A percentile compares a stretch with the other conserved stretches of the same genome.
Evolutionary conservation across 2,888 invertebrate genomes (phyloP).

Genomic region (Belgica antarctica): DNA sequence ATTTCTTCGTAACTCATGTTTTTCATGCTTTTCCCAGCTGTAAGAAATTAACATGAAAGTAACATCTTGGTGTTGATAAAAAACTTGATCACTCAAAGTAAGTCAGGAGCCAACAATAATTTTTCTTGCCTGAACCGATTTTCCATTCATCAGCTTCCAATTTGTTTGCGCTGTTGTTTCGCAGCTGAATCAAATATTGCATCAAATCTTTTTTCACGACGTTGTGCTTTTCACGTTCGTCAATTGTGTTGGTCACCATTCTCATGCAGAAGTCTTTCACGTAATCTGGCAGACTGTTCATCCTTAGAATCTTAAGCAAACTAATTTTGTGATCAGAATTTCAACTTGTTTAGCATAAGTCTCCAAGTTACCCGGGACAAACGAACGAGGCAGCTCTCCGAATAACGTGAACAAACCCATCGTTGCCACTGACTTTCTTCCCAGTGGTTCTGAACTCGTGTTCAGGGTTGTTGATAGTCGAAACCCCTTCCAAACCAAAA

Average conservation of each 20-base stretch:
- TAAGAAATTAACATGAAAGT: neutral
- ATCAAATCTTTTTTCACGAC: conserved; percentile 55
- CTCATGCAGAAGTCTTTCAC: conserved; percentile 50
- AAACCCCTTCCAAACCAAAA: conserved; percentile 54
- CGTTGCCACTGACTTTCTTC: conserved; percentile 44
- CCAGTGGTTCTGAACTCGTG: conserved; percentile 52
- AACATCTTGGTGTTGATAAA: neutral
- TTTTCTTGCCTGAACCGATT: neutral
- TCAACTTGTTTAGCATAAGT: neutral
- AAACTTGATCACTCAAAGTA: neutral
- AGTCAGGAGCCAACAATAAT: neutral
- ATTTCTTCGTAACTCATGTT: conserved; percentile 52
- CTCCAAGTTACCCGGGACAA: conserved; percentile 50
- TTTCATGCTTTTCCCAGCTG: conserved; percentile 47
- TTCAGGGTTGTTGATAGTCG: conserved; percentile 52
- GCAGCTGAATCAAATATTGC: conserved; percentile 55
- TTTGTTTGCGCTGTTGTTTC: conserved; percentile 50
- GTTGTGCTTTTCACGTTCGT: conserved; percentile 54
- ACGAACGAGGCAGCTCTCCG: conserved; percentile 47
- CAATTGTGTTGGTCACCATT: conserved; percentile 53
- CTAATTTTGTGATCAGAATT: too few species aligned
- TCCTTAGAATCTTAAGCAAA: too few species aligned
- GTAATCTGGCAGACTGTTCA: conserved; percentile 46
- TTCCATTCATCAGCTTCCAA: neutral
- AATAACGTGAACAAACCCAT: conserved; percentile 46